phyloP scores from a whole-genome alignment of 2,888 invertebrate species.

The Spatulosminthurus flaviceps region DNA sequence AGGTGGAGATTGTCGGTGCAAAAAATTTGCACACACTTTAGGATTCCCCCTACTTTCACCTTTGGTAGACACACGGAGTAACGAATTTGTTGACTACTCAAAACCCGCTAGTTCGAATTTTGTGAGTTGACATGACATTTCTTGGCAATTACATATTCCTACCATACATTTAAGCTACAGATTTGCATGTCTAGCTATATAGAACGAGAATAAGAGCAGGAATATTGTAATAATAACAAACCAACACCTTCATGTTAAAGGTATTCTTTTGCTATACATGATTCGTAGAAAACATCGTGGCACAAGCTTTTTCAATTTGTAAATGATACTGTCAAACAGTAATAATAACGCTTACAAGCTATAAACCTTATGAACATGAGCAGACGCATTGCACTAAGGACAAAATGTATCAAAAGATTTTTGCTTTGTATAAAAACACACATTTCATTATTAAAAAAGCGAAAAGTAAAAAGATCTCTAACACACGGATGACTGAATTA shows the following conservation, averaged over 20 bases:
- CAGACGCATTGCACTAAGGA: conserved; percentile 26
- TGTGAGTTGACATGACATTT: no score
- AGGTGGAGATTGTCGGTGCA: no score
- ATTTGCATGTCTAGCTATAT: no score
- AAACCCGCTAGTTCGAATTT: no score
- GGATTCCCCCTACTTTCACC: no score
- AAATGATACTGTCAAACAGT: conserved; percentile 16
- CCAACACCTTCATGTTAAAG: neutral
- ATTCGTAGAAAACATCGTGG: neutral
- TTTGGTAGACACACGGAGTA: no score
- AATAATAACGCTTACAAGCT: conserved; percentile 24
- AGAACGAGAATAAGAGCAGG: neutral
- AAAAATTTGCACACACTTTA: no score
- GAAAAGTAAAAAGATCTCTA: neutral
- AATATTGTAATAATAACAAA: neutral
- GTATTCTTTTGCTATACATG: neutral
- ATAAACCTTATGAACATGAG: conserved; percentile 7
- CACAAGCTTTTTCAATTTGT: neutral
- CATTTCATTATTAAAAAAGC: conserved; percentile 2
- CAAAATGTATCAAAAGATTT: conserved; percentile 27
- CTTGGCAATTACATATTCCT: no score
- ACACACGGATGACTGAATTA: conserved; percentile 23
- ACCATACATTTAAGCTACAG: no score
- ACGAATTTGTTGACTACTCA: no score
- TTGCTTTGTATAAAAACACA: neutral